phyloP scores from a whole-genome alignment of 2,888 invertebrate genomes.

The Clostera curtula region DNA sequence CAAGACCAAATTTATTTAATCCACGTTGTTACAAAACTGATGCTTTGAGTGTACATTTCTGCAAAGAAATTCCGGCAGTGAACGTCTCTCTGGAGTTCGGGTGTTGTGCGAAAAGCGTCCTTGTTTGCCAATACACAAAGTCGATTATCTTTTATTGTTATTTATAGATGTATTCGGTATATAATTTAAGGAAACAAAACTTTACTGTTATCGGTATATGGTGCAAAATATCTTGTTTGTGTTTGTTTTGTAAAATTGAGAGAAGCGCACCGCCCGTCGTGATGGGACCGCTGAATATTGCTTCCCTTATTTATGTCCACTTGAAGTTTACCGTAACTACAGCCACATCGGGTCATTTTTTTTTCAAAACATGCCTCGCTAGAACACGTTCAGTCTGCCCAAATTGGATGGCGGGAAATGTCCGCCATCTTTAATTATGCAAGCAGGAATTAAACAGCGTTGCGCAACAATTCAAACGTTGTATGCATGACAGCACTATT shows the following conservation, averaged over 20 bases:
- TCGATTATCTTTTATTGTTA: constrained; percentile 43
- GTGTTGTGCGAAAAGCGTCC: constrained; percentile 39
- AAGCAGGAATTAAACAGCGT: no score
- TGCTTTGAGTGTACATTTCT: constrained; percentile 50
- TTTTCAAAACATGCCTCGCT: constrained; percentile 45
- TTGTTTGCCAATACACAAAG: constrained; percentile 33
- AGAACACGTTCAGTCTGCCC: constrained; percentile 30
- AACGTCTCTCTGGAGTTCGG: constrained; percentile 28
- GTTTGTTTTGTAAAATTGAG: constrained; percentile 40
- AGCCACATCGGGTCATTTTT: constrained; percentile 45
- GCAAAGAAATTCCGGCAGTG: constrained; percentile 52
- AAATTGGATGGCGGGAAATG: constrained; percentile 34
- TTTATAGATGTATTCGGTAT: constrained; percentile 28
- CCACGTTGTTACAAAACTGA: constrained; percentile 56
- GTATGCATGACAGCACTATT: no score
- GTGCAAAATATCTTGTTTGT: constrained; percentile 23
- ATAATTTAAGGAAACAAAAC: constrained; percentile 15
- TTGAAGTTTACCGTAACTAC: constrained; percentile 64
- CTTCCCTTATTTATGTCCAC: constrained; percentile 72
- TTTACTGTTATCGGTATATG: constrained; percentile 14
- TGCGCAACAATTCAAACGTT: no score
- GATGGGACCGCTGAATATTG: constrained; percentile 67
- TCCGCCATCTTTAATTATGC: constrained; percentile 19
- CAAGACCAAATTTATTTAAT: constrained; percentile 57
- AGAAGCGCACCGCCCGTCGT: constrained; percentile 49